phyloP scores from a whole-genome alignment of 2,797 vertebrate species.

The Sebastes oblongus region DNA sequence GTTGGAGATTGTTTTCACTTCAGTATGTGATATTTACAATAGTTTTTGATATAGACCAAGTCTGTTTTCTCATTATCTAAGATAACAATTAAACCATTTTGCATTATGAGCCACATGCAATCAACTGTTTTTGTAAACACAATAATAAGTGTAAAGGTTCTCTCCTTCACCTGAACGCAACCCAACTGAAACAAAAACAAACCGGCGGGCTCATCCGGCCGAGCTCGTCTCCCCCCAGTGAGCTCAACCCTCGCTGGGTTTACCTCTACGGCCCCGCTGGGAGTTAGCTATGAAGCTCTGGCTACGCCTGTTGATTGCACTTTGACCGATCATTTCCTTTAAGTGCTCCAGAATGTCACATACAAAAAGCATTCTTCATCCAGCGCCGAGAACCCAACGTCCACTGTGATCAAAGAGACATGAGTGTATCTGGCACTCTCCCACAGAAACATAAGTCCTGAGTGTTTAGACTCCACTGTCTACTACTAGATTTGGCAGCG shows the following conservation, averaged over 20 bases:
- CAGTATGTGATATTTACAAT: background rate
- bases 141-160: background rate
- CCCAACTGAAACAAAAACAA: conserved; percentile 38
- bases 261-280: conserved; percentile 74
- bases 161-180: conserved; percentile 16
- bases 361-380: conserved; percentile 75
- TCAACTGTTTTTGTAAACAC: background rate
- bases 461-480: conserved; percentile 61
- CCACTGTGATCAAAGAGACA: conserved; percentile 65
- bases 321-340: conserved; percentile 81
- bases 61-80: conserved; percentile 16
- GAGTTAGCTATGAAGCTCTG: conserved; percentile 57
- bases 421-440: conserved; percentile 48
- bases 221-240: conserved; percentile 12
- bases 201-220: background rate
- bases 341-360: conserved; percentile 78
- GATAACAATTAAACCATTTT: background rate
- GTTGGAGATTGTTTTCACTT: background rate
- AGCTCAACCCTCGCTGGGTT: conserved; percentile 49
- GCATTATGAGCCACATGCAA: background rate
- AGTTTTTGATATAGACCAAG: background rate
- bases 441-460: conserved; percentile 56
- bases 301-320: conserved; percentile 77
- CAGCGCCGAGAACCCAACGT: conserved; percentile 25
- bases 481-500: conserved; percentile 37